Percentiles rank a stretch among this genome's conserved stretches.
These are phyloP conservation scores for Odontesthes bonariensis DNA, from an alignment of 2,113 vertebrate genomes.

Conservation along the genomic window DNA sequence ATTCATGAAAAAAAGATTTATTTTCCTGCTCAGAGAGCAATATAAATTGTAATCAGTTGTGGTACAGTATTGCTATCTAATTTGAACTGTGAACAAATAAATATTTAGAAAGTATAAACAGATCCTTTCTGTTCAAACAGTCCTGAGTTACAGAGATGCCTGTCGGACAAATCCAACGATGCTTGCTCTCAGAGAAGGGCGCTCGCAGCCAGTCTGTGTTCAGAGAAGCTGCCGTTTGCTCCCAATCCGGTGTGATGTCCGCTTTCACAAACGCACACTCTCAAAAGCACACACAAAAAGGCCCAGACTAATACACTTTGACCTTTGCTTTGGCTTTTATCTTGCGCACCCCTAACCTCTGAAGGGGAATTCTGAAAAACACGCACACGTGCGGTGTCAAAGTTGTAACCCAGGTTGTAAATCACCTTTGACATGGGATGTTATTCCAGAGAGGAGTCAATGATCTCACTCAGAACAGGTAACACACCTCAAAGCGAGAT, in stretches of 20 bases:
- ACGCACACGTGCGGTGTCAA: slow-evolving; percentile 23
- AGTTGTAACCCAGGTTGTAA: slow-evolving; percentile 5
- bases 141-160: slow-evolving; percentile 37
- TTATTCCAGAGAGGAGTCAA: slow-evolving; percentile 11
- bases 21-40: not conserved
- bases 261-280: slow-evolving; percentile 1
- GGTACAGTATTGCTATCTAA: slow-evolving; percentile 11
- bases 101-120: slow-evolving; percentile 38
- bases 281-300: slow-evolving; percentile 17
- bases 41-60: not conserved
- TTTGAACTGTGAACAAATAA: slow-evolving; percentile 40
- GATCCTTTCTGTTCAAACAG: slow-evolving; percentile 46
- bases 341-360: slow-evolving; percentile 32
- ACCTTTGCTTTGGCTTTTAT: slow-evolving; percentile 49
- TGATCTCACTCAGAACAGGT: slow-evolving; percentile 1
- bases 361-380: slow-evolving; percentile 31
- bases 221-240: slow-evolving; percentile 20
- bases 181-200: slow-evolving; percentile 45
- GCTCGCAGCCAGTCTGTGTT: slow-evolving; percentile 8
- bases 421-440: slow-evolving; percentile 41
- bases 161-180: slow-evolving; percentile 39
- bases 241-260: slow-evolving; percentile 41
- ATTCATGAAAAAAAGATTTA: not conserved
- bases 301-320: slow-evolving; percentile 17
- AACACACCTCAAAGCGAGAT: not conserved